Evolutionary conservation across 2,797 vertebrate species (phyloP), one percentile per base, ranked within the genome.

Genomic region (Luscinia megarhynchos): DNA sequence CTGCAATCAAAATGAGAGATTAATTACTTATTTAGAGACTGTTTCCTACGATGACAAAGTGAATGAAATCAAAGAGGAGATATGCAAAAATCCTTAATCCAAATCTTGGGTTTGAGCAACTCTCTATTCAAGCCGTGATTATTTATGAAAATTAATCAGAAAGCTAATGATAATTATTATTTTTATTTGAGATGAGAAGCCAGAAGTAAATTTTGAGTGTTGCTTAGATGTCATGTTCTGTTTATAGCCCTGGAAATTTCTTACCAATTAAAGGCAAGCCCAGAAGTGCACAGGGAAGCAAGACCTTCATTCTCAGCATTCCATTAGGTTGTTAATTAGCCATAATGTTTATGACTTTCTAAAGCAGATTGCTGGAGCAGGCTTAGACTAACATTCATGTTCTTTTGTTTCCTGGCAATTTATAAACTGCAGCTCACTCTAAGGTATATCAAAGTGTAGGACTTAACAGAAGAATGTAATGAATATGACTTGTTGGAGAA

Each of bases 301-400:
- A 91, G 85, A 96, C 85, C 89, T 96, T 92, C 59, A 67, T 86
- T 94, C 85, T 88, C 89, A 94, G 77, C 2, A 0, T 93, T 79
- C 83, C 87, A 84, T 91, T 94, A 90, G 27, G 41, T 79, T 88
- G 85, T 90, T 96, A 96, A 95, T 96, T 94, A 91, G 34, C 53
- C 69, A 43, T 91, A 91, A 90, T 90, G 53, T 84, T 96, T 96
- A 82, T 94, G 85, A 79, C 67, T 94, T 96, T 94, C 70, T 84
- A 79, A 73, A 90, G 62, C 29, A 91, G 81, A 80, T 79, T 81
- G 12, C 48, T 91, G 70, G 46, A 90, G 57, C 9, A 2, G 13
- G 22, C 34, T 62, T 82, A 84, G n/a, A 78, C 41, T 84, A 84
- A 59, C 66, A 69, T 69, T 66, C 27, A 55, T 0, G 0, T 67